These are phyloP conservation scores for Ceyx cyanopectus DNA, from an alignment of 2,113 vertebrate species.

Conservation along the genomic window DNA sequence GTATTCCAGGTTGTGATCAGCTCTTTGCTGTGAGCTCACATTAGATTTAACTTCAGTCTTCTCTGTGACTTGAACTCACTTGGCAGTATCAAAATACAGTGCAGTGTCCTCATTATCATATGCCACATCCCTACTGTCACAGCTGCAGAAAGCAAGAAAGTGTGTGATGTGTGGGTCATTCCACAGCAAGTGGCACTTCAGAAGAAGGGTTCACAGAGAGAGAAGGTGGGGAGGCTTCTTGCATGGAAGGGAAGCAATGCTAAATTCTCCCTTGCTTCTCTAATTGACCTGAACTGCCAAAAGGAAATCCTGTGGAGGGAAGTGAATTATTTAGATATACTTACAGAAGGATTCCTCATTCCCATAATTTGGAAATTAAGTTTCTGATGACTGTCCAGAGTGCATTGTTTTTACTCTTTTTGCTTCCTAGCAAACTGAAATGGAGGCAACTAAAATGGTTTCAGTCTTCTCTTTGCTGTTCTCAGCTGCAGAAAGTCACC, in stretches of 20 bases:
- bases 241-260: not conserved
- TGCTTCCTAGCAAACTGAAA: not conserved
- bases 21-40: not conserved
- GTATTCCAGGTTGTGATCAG: not conserved
- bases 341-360: not conserved
- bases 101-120: not conserved
- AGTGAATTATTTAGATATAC: not conserved
- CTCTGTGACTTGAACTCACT: not conserved
- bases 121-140: not conserved
- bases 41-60: not conserved
- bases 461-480: not conserved
- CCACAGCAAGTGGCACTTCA: not conserved
- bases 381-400: not conserved
- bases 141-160: not conserved
- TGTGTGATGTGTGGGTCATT: not conserved
- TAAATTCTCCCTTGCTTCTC: not conserved
- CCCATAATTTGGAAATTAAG: not conserved
- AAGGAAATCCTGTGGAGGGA: not conserved
- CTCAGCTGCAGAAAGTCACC: not conserved
- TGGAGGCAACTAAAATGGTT: not conserved
- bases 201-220: not conserved
- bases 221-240: not conserved
- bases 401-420: not conserved
- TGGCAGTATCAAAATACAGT: not conserved
- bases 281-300: not conserved